Conservation (phyloP, 2,113 vertebrate species). For the Capreolus pygargus region DNA sequence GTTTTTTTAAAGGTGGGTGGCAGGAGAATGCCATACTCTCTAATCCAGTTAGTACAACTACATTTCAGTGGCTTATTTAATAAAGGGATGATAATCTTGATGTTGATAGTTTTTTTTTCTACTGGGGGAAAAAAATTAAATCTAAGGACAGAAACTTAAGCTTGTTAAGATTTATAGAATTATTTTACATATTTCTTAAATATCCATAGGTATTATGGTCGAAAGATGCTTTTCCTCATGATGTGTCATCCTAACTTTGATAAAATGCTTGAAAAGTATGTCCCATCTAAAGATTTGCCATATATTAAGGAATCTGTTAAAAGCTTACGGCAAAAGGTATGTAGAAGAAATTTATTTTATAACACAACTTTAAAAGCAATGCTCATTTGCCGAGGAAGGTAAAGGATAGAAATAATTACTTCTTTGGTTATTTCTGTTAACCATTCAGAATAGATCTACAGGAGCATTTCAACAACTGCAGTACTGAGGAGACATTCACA, state of each 20-base stretch:
- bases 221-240: slow-evolving; percentile 91
- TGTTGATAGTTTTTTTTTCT: background rate
- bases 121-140: background rate
- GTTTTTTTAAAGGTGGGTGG: background rate
- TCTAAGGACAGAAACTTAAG: slow-evolving; percentile 6
- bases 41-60: background rate
- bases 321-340: slow-evolving; percentile 90
- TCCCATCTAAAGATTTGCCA: slow-evolving; percentile 89
- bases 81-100: background rate
- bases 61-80: background rate
- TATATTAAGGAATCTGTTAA: slow-evolving; percentile 88
- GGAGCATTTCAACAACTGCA: background rate
- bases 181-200: slow-evolving; percentile 39
- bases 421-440: background rate
- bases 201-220: slow-evolving; percentile 88
- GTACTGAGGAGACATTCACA: background rate
- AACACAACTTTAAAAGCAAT: slow-evolving; percentile 11
- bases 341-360: slow-evolving; percentile 42
- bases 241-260: slow-evolving; percentile 92
- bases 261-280: slow-evolving; percentile 89
- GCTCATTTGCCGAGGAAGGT: background rate
- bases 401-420: slow-evolving; percentile 15
- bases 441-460: background rate
- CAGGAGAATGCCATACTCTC: background rate
- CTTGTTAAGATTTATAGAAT: background rate